These are phyloP conservation scores for Lamellibrachia columna DNA, from an alignment of 2,888 invertebrate species.

Conservation along the genomic window DNA sequence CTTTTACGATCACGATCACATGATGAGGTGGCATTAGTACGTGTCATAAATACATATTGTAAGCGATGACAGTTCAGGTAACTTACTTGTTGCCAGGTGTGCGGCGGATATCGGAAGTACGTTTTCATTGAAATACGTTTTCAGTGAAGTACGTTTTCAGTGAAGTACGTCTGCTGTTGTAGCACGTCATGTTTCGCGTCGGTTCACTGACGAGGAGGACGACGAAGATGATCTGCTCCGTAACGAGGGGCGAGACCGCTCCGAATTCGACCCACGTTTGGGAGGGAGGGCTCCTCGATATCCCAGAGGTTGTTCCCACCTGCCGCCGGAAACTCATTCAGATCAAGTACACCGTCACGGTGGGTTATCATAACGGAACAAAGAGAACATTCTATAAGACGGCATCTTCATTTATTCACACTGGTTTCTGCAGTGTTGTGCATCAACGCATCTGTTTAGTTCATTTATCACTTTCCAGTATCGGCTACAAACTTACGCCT, in stretches of 20 bases:
- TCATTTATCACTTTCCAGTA: too few relatives aligned
- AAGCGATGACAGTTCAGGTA: too few relatives aligned
- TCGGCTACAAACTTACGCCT: too few relatives aligned
- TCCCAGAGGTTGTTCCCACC: constrained; percentile 27
- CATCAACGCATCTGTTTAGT: too few relatives aligned
- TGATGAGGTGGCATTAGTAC: too few relatives aligned
- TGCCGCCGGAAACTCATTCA: constrained; percentile 24
- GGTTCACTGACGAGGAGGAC: background rate
- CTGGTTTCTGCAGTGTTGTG: background rate
- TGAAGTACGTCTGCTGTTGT: background rate
- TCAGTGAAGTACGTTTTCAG: too few relatives aligned
- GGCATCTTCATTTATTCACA: background rate
- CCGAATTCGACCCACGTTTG: constrained; percentile 21
- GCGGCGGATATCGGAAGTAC: too few relatives aligned
- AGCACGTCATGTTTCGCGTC: constrained; percentile 28
- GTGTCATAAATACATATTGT: too few relatives aligned
- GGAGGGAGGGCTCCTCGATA: constrained; percentile 23
- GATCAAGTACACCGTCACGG: constrained; percentile 27
- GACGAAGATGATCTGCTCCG: constrained; percentile 7
- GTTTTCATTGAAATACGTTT: too few relatives aligned
- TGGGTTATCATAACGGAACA: background rate
- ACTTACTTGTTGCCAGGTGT: too few relatives aligned
- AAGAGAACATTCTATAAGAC: background rate
- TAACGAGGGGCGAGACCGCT: constrained; percentile 21
- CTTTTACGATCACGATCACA: too few relatives aligned